Evolutionary conservation across 2,113 vertebrate genomes (phyloP).

Genomic region (Cryptoleucopteryx plumbea): DNA sequence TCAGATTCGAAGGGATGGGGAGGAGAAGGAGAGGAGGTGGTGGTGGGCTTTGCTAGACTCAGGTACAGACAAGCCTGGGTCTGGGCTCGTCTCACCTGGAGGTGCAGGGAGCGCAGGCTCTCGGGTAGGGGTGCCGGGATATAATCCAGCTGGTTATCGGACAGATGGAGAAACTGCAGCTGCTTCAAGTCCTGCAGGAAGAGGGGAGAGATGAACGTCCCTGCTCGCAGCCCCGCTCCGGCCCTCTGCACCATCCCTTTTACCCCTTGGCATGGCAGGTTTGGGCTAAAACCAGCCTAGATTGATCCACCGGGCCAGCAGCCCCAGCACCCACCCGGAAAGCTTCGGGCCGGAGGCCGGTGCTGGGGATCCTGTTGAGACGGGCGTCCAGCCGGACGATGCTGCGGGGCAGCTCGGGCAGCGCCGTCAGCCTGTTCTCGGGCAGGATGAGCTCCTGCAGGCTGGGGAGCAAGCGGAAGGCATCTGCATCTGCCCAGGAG

Average conservation of each 20-base stretch:
- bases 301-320: rapidly evolving
- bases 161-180: conserved; percentile 81
- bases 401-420: conserved; percentile 75
- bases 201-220: neutral
- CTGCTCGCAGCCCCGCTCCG: neutral
- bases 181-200: conserved; percentile 73
- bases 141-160: conserved; percentile 77
- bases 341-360: conserved; percentile 59
- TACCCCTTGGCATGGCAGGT: neutral
- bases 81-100: conserved; percentile 68
- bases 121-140: conserved; percentile 74
- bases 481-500: conserved; percentile 52
- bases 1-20: neutral
- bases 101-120: conserved; percentile 77
- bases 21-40: neutral
- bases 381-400: conserved; percentile 69
- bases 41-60: neutral
- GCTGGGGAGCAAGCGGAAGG: conserved; percentile 66
- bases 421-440: conserved; percentile 68
- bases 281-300: neutral
- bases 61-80: neutral
- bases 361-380: conserved; percentile 74
- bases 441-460: conserved; percentile 78
- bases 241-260: neutral
- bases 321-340: conserved; percentile 68